These are phyloP conservation scores for Heliconius hortense DNA, from an alignment of 2,888 invertebrate species.

Conservation along the genomic window DNA sequence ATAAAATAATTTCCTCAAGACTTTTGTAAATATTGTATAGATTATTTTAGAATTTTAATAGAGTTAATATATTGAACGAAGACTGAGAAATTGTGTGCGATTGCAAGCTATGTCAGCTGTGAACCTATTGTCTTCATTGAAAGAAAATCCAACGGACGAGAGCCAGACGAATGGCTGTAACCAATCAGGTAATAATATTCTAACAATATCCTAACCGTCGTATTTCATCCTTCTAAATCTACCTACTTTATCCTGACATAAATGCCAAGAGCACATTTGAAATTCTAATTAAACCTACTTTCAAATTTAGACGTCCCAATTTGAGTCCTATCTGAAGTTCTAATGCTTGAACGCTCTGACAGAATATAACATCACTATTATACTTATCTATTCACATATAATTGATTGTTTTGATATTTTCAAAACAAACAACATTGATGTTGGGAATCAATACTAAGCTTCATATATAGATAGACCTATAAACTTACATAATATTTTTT, in stretches of 20 bases:
- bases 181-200: conserved; percentile 61
- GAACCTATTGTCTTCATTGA: conserved; percentile 76
- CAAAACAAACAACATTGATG: conserved; percentile 27
- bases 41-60: conserved; percentile 77
- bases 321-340: conserved; percentile 22
- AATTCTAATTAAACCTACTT: conserved; percentile 30
- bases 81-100: conserved; percentile 77
- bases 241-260: conserved; percentile 27
- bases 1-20: conserved; percentile 78
- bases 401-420: conserved; percentile 22
- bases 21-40: conserved; percentile 80
- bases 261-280: conserved; percentile 23
- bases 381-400: conserved; percentile 2
- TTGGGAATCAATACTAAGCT: conserved; percentile 11
- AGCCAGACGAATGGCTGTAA: conserved; percentile 71
- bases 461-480: neutral
- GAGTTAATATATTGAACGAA: conserved; percentile 78
- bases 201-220: conserved; percentile 12
- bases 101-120: conserved; percentile 80
- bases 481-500: conserved; percentile 18
- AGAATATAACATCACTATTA: conserved; percentile 12
- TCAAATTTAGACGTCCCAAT: conserved; percentile 36
- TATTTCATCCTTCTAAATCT: conserved; percentile 27
- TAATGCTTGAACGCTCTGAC: conserved; percentile 9
- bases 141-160: conserved; percentile 76